Conservation (phyloP, 2,113 vertebrate genomes). For the Phycodurus eques region DNA sequence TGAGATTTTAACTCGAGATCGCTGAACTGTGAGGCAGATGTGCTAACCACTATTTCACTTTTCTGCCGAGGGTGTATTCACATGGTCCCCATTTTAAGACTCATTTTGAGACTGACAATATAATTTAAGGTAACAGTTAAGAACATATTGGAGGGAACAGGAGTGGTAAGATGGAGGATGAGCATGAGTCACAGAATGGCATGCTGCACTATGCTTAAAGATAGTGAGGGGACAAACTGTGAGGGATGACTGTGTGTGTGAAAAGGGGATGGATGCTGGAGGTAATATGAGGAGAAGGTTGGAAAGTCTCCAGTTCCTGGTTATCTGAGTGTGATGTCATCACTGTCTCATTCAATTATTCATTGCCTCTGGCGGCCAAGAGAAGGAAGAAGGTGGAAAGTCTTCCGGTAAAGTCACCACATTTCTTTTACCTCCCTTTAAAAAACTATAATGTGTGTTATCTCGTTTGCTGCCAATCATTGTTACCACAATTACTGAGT, state of each 20-base stretch:
- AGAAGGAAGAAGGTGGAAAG: conserved; percentile 33
- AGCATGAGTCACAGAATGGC: conserved; percentile 43
- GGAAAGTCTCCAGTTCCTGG: conserved; percentile 53
- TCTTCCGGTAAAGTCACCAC: conserved; percentile 10
- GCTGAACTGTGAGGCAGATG: neutral
- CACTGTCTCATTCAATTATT: conserved; percentile 73
- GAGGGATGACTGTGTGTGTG: conserved; percentile 2
- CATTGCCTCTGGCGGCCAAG: conserved; percentile 52
- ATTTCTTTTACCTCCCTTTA: neutral
- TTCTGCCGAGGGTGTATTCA: neutral
- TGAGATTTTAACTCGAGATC: neutral
- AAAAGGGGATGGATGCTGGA: conserved; percentile 23
- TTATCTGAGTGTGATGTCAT: conserved; percentile 65
- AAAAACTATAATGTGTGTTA: neutral
- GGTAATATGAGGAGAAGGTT: conserved; percentile 46
- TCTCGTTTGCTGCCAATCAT: neutral
- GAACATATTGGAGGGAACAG: conserved; percentile 19
- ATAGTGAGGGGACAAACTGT: conserved; percentile 21
- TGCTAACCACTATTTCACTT: neutral
- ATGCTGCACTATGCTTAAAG: conserved; percentile 33
- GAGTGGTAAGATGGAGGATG: conserved; percentile 25
- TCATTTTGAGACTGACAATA: neutral
- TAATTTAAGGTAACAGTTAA: conserved; percentile 28
- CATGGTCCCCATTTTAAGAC: neutral
- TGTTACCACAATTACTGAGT: neutral